Percentiles rank a stretch among this genome's conserved stretches.
Conservation (phyloP, 2,888 invertebrate genomes). For the Eupithecia abbreviata region DNA sequence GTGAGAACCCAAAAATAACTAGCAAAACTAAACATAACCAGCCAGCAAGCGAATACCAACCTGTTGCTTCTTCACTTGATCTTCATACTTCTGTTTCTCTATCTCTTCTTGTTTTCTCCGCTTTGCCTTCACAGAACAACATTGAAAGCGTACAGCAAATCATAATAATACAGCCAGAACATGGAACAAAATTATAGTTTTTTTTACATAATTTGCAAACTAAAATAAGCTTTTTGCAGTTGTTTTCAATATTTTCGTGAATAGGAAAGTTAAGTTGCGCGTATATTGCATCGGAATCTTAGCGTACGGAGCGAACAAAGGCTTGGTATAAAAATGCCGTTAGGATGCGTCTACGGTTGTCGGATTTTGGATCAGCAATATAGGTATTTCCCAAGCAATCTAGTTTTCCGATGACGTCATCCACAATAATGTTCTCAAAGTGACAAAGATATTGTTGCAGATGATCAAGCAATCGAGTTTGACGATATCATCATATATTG, state of each 20-base stretch:
- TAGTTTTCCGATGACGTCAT: too few species aligned
- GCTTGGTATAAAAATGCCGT: too few species aligned
- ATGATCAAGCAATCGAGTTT: too few species aligned
- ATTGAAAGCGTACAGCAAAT: slow-evolving; percentile 83
- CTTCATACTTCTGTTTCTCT: slow-evolving; percentile 92
- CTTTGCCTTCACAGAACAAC: slow-evolving; percentile 87
- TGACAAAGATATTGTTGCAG: too few species aligned
- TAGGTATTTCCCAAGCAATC: too few species aligned
- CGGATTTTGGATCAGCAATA: too few species aligned
- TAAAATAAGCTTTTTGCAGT: not conserved
- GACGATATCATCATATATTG: too few species aligned
- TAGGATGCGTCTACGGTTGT: too few species aligned
- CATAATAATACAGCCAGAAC: slow-evolving; percentile 72
- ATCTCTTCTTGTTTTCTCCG: slow-evolving; percentile 93
- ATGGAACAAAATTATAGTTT: slow-evolving; percentile 73
- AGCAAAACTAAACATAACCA: not conserved
- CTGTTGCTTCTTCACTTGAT: slow-evolving; percentile 93
- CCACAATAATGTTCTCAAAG: too few species aligned
- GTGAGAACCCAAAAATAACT: not conserved
- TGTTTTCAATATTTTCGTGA: not conserved
- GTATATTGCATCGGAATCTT: too few species aligned
- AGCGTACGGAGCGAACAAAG: too few species aligned
- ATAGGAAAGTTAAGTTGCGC: not conserved
- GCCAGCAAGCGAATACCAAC: slow-evolving; percentile 72
- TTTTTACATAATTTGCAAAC: not conserved